A percentile compares a stretch with the other conserved stretches of the same genome.
These are phyloP conservation scores for Philotrypesis tridentata DNA, from an alignment of 1,140 invertebrate species.

Conservation along the genomic window DNA sequence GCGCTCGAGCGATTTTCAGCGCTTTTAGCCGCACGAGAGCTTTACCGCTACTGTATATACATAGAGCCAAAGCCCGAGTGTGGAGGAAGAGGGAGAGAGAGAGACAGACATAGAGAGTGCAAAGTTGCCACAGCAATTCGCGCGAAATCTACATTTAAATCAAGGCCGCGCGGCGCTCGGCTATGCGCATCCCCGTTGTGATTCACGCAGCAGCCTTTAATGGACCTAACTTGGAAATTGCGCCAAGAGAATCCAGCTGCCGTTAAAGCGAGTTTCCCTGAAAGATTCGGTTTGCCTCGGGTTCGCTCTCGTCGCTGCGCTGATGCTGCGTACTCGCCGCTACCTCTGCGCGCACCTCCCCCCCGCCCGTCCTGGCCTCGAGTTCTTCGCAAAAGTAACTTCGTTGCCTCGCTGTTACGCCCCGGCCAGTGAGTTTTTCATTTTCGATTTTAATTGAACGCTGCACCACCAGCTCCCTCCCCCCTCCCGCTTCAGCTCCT, in stretches of 20 bases:
- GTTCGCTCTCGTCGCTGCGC: not conserved
- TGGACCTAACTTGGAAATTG: conserved; percentile 27
- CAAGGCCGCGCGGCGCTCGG: not conserved
- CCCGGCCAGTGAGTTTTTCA: not conserved
- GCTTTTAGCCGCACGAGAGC: not conserved
- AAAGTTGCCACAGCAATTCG: not conserved
- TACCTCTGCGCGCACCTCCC: not conserved
- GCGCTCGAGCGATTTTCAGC: not conserved
- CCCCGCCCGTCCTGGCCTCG: no score
- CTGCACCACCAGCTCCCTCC: no score
- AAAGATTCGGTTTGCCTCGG: conserved; percentile 23
- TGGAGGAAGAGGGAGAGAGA: no score
- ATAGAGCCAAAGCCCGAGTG: no score
- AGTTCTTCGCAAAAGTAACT: conserved; percentile 20
- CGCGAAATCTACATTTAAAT: conserved; percentile 5
- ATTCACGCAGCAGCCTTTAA: conserved; percentile 35
- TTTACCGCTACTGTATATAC: not conserved
- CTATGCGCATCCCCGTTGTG: conserved; percentile 6
- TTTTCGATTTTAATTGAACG: not conserved
- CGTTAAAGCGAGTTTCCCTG: conserved; percentile 24
- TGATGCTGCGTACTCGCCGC: no score
- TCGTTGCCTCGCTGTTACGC: not conserved
- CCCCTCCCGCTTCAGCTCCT: not conserved
- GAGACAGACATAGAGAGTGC: no score
- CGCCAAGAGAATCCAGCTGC: conserved; percentile 22